Base-by-base conservation (phyloP, 2,113 vertebrate genomes). In the Dasyurus viverrinus region DNA sequence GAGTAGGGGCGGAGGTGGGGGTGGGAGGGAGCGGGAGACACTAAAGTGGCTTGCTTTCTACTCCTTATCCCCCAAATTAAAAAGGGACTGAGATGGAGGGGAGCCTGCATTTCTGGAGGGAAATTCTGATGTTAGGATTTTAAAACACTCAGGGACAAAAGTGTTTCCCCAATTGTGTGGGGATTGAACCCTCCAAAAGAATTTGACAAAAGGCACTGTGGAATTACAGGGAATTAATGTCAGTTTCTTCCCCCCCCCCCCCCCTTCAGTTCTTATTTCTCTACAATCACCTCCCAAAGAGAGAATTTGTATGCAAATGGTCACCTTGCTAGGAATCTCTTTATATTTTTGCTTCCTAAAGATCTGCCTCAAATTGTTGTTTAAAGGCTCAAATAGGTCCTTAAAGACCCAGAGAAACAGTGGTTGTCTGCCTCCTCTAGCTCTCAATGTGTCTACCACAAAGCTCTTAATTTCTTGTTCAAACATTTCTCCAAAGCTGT, bases 381-480 rank as follows among this genome's bases (percentile, higher is more conserved):
- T 98, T 95, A 95, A 97, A 97, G 96, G 96, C 96, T 98, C 91
- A 94, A 96, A 92, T 92, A 95, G 94, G 54, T 92, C 92, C 94
- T 96, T 68, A 30, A 96, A 97, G 96, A 95, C 76, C 89, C 93
- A 91, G 95, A 53, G 54, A 98, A 96, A 92, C 96, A 93, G 93
- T 95, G 97, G 96, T 96, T 96, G 92, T 92, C 68, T 60, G 93
- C 97, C 96, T 84, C n/a, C 68, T 96, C 93, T 50, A 90, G 89
- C 92, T 93, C 91, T 95, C n/a, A 91, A 30, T 90, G 92, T 96
- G 92, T 93, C 95, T 97, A 95, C 97, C 95, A 60, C 95, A 97
- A 94, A 97, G 95, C 96, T 98, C 96, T 97, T 98, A 98, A 98
- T 98, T 96, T 98, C 98, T 98, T 98, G 95, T 98, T 98, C 97